A percentile compares a stretch with the other conserved stretches of the same genome.
phyloP scores from a whole-genome alignment of 2,113 vertebrate species.

The Platichthys stellatus region DNA sequence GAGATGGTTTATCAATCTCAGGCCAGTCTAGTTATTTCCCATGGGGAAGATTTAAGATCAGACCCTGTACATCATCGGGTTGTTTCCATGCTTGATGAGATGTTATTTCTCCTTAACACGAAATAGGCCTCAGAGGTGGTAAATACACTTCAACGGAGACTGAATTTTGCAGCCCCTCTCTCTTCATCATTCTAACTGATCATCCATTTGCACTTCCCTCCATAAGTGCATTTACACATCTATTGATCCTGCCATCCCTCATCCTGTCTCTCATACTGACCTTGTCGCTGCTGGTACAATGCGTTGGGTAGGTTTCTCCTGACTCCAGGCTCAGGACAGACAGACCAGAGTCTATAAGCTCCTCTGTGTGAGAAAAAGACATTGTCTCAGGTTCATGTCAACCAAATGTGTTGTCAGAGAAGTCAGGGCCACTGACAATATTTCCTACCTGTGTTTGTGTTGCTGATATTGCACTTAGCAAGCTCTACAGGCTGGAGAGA shows the following conservation, averaged over 20 bases:
- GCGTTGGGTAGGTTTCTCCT: constrained; percentile 69
- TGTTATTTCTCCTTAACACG: constrained; percentile 41
- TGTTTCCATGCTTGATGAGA: constrained; percentile 25
- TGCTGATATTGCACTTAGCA: constrained; percentile 71
- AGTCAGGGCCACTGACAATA: neutral
- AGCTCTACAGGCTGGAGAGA: constrained; percentile 57
- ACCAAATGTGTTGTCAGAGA: neutral
- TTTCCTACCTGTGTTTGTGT: constrained; percentile 74
- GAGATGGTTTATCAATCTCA: constrained; percentile 4
- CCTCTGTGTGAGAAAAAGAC: constrained; percentile 67
- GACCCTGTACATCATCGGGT: neutral
- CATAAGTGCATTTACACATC: constrained; percentile 51
- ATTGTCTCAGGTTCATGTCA: neutral
- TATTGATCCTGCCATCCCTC: constrained; percentile 28
- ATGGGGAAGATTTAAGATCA: neutral
- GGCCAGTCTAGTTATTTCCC: neutral
- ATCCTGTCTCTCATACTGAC: constrained; percentile 62
- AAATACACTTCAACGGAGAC: constrained; percentile 41
- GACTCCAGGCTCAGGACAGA: constrained; percentile 79
- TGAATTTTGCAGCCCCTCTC: constrained; percentile 18
- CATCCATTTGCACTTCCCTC: constrained; percentile 59
- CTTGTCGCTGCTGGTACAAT: constrained; percentile 80
- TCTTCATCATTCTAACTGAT: constrained; percentile 47
- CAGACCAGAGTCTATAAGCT: constrained; percentile 76
- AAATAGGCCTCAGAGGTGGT: constrained; percentile 29